Evolutionary conservation across 2,888 invertebrate genomes (phyloP).

Genomic region (Dorcus parallelipipedus): DNA sequence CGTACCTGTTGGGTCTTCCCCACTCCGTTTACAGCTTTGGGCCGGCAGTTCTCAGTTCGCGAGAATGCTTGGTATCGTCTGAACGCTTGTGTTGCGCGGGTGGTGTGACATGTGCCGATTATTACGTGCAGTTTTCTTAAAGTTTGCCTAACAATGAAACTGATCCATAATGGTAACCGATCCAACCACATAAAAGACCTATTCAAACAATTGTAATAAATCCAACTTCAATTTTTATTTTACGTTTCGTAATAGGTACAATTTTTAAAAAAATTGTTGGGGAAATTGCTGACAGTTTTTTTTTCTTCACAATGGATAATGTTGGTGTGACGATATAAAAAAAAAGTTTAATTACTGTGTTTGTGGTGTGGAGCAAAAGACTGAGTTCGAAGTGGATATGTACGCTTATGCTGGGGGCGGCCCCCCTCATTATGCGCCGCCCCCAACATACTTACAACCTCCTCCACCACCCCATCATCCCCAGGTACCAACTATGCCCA

Average conservation of each 20-base stretch:
- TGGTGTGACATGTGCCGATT: slow-evolving; percentile 12
- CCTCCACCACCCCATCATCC: slow-evolving; percentile 44
- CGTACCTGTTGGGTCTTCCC: slow-evolving; percentile 25
- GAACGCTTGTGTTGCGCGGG: slow-evolving; percentile 13
- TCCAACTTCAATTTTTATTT: too few species aligned
- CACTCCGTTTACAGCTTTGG: slow-evolving; percentile 20
- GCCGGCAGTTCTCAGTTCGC: slow-evolving; percentile 20
- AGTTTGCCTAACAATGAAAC: not conserved
- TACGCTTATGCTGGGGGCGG: slow-evolving; percentile 52
- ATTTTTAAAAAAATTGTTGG: too few species aligned
- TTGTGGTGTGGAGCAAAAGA: slow-evolving; percentile 1
- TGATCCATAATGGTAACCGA: not conserved
- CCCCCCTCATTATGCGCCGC: slow-evolving; percentile 50
- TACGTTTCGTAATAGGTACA: too few species aligned
- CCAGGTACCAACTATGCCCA: slow-evolving; percentile 33
- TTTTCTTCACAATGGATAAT: too few species aligned
- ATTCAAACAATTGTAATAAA: too few species aligned
- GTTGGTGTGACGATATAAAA: too few species aligned
- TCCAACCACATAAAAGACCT: too few species aligned
- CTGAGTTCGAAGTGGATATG: slow-evolving; percentile 43
- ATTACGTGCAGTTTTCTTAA: slow-evolving; percentile 1
- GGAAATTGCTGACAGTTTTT: too few species aligned
- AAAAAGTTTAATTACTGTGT: not conserved
- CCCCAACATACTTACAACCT: slow-evolving; percentile 48
- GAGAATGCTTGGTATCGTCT: slow-evolving; percentile 15